Evolutionary conservation across 2,113 vertebrate genomes (phyloP), one percentile per base, ranked within the genome.

Genomic region (Callorhinus ursinus): DNA sequence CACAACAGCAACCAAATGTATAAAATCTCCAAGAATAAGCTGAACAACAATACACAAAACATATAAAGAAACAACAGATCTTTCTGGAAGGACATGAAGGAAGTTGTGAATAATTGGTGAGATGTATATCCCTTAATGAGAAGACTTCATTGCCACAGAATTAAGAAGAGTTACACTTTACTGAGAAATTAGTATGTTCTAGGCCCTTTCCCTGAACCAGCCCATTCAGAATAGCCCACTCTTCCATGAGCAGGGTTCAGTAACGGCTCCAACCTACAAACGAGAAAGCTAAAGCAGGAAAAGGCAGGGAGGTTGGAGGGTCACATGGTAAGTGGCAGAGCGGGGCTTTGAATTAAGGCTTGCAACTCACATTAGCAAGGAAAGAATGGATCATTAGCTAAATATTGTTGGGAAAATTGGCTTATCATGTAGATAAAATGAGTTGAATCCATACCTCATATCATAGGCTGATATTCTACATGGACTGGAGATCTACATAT

Each of bases 231-330:
- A 28, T 7, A 39, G 65, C 67, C 65, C n/a, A 1, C 22, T 39
- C 0, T 12, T 28, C n/a, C n/a, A 3, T 11, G 67, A 39, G 51
- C 9, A 9, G 0, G 33, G 55, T 63, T 21, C 28, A 26, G 4
- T 7, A 49, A 49, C 4, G 6, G 21, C 0, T 39, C 39, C n/a
- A 21, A 19, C 6, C 24, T 53, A 18, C 31, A 3, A 7, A 7
- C 4, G 42, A 49, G 26, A 26, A 77, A 46, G 33, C 13, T 1
- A 28, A 57, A n/a, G 1, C 67, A 5, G 10, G 5, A 39, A 53
- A 26, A 4, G 11, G 33, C n/a, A 21, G 4, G 10, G 22, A 5
- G 51, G 18, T 19, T 7, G 26, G 31, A 90, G 14, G 26, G 15
- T 26, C 31, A n/a, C 39, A 12, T 4, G 39, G 13, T 7, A 18